Conservation (phyloP, 2,113 vertebrate species). For the Phainopepla nitens region DNA sequence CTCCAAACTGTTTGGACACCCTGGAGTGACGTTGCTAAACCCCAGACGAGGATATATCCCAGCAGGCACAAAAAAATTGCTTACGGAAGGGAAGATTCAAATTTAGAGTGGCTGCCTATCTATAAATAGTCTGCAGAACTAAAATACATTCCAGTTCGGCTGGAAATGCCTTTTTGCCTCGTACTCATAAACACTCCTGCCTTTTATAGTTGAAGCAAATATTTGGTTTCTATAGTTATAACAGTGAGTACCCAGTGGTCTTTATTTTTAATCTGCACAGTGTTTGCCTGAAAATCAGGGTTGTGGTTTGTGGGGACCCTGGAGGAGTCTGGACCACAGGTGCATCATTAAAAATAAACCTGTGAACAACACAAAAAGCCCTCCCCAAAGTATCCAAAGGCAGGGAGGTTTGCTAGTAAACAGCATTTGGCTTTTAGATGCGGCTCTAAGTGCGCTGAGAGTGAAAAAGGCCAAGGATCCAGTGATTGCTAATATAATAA, state of each 20-base stretch:
- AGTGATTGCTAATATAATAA: slow-evolving; percentile 51
- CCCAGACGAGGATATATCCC: background rate
- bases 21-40: background rate
- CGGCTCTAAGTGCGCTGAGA: background rate
- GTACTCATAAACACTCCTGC: slow-evolving; percentile 45
- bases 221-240: slow-evolving; percentile 64
- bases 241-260: slow-evolving; percentile 8
- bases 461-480: slow-evolving; percentile 25
- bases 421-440: slow-evolving; percentile 33
- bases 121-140: slow-evolving; percentile 56
- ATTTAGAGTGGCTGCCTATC: slow-evolving; percentile 45
- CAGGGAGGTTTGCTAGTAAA: slow-evolving; percentile 1
- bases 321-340: slow-evolving; percentile 6
- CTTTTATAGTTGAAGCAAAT: slow-evolving; percentile 59
- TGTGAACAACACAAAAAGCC: background rate
- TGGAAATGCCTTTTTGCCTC: slow-evolving; percentile 57
- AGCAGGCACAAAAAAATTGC: slow-evolving; percentile 39
- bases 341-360: slow-evolving; percentile 57
- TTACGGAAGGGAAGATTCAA: slow-evolving; percentile 58
- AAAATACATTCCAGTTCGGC: slow-evolving; percentile 59
- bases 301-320: background rate
- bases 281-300: slow-evolving; percentile 24
- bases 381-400: background rate
- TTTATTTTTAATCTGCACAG: slow-evolving; percentile 42
- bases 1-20: background rate